phyloP scores from a whole-genome alignment of 92 coral and sea anemone genomes.

The Palythoa heliodiscus region DNA sequence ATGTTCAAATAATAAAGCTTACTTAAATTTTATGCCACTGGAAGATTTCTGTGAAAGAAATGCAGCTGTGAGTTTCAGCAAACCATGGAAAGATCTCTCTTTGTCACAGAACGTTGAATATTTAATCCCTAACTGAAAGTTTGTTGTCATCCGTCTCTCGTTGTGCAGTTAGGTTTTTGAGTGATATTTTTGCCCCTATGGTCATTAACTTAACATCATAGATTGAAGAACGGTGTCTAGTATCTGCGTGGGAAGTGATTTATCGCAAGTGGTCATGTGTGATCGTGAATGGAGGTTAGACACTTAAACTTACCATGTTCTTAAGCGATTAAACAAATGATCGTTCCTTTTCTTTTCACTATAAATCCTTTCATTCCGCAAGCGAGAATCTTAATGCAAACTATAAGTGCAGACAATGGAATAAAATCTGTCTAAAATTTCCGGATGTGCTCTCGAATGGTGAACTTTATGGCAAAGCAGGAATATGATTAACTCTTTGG shows the following conservation, averaged over 20 bases:
- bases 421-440: neutral
- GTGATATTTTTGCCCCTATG: neutral
- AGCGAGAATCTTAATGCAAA: neutral
- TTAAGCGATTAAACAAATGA: conserved; percentile 7
- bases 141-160: too few species aligned
- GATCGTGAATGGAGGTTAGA: neutral
- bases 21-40: too few species aligned
- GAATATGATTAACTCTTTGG: neutral
- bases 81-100: too few species aligned
- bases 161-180: neutral
- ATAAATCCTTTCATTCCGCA: conserved; percentile 11
- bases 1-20: too few species aligned
- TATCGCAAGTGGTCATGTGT: neutral
- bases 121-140: too few species aligned
- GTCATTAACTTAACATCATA: neutral
- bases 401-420: neutral
- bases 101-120: too few species aligned
- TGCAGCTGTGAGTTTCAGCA: too few species aligned
- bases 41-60: too few species aligned
- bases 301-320: conserved; percentile 1
- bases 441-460: conserved; percentile 1
- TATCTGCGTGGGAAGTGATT: neutral
- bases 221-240: neutral
- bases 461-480: neutral
- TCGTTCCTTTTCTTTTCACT: neutral